Conservation (phyloP, 1,140 invertebrate species). For the Heliothis subflexa region DNA sequence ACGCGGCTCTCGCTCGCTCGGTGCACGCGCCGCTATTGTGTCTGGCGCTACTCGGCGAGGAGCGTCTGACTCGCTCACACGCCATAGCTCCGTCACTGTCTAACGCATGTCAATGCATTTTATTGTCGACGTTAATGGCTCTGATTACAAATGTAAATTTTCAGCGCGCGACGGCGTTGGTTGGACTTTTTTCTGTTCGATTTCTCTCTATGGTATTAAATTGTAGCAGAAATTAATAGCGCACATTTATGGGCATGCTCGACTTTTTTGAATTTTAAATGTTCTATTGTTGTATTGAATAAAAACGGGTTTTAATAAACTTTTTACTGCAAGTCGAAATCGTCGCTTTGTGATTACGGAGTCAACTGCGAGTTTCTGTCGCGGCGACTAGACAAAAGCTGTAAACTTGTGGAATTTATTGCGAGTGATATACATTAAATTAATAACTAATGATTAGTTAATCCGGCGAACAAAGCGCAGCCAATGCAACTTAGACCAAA, state of each 20-base stretch:
- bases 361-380: constrained; percentile 4
- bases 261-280: constrained; percentile 54
- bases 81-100: constrained; percentile 74
- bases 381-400: neutral
- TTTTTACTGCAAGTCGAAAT: constrained; percentile 14
- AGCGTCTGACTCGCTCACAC: constrained; percentile 63
- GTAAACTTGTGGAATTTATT: constrained; percentile 24
- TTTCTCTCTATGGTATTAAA: constrained; percentile 84
- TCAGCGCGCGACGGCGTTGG: constrained; percentile 82
- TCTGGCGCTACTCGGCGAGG: constrained; percentile 67
- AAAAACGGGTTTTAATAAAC: constrained; percentile 42
- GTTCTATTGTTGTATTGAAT: constrained; percentile 47
- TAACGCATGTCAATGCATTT: constrained; percentile 82
- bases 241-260: constrained; percentile 61
- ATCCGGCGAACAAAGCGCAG: constrained; percentile 9
- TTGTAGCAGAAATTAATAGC: constrained; percentile 79
- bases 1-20: constrained; percentile 64
- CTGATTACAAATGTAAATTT: constrained; percentile 86
- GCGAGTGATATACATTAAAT: constrained; percentile 19
- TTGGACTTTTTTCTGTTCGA: constrained; percentile 79
- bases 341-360: constrained; percentile 25
- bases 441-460: constrained; percentile 38
- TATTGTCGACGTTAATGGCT: constrained; percentile 85
- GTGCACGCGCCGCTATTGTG: constrained; percentile 82
- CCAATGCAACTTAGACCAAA: constrained; percentile 56